Evolutionary conservation across 1,140 invertebrate species (phyloP), one percentile per base, ranked within the genome.

Genomic region (Drosophila obscura): DNA sequence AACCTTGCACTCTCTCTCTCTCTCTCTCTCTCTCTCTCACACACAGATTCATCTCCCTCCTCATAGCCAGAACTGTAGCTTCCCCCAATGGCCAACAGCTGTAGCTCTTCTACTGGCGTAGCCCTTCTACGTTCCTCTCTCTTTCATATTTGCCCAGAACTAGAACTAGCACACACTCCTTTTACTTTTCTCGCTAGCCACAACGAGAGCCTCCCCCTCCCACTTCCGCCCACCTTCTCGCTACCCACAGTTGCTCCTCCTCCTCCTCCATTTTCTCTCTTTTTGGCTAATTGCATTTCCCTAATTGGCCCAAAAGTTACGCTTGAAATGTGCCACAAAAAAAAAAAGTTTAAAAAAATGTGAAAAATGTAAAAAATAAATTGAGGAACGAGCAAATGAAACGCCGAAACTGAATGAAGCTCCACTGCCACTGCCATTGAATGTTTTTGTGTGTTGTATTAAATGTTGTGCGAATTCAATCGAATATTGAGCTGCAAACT

Each of bases 241-340:
- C 41, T 9, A 51, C 41, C 24, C 55, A 31, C 35, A 15, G 39
- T 16, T 41, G 49, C 58, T 73, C 56, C 46, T 39, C 78, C 59
- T 68, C 58, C 69, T 81, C 60, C 55, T 75, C 9, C 11, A 11
- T 81, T 78, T 87, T 87, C 78, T 87, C 78, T 87, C 71, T 82
- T 87, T 69, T 77, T 81, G 68, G 46, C 45, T 87, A 88, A 87
- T 87, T 87, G 83, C 83, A 88, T 87, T 83, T 67, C 72, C 80
- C 79, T 80, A 80, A 83, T 83, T 83, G 83, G 66, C 61, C 71
- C 11, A 13, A 66, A 73, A 69, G 71, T 79, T 88, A 64, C 75
- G 75, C 79, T 88, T 64, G 63, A 87, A 87, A 75, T 88, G 74
- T 77, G 79, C 79, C 79, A 88, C 76, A 87, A 83, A 72, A 28